Base-by-base conservation (phyloP, 2,113 vertebrate genomes). In the Eclectus roratus region DNA sequence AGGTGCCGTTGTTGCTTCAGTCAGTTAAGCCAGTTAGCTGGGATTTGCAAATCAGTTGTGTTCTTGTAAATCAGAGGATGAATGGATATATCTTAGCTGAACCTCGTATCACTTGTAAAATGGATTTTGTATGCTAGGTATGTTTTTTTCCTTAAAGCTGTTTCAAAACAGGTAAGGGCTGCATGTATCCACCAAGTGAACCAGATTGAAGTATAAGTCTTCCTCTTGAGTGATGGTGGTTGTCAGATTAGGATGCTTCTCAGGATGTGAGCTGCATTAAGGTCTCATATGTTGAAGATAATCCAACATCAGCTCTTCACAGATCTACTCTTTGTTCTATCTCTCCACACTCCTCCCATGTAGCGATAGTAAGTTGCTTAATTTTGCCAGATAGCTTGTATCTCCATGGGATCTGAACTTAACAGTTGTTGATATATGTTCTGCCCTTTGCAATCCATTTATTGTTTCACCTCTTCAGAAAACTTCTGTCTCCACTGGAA, bases 201-300 rank as follows among this genome's bases (percentile, higher is more conserved):
- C 9, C 13, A 39, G 17, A 47, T 39, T 86, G 25, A 69, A 71
- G n/a, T 31, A 29, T 27, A 52, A 35, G 3, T 76, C 58, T 29
- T 85, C 9, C 24, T 74, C 0, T 0, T 64, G 71, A 9, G 10
- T 72, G 28, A 4, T 43, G 17, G 33, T 79, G 8, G 0, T 77
- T 5, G 11, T 56, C 19, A 56, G 60, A 43, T 13, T 69, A 31
- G 61, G 55, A 47, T 66, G 28, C 28, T 64, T 66, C 37, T 70
- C 33, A 35, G 70, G 14, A 64, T 73, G 18, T 87, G 49, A 85
- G 46, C 13, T 80, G 31, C 21, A 18, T 77, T 89, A 15, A 56
- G 14, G 7, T 50, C 56, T 70, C 3, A 37, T 81, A 7, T 74
- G 20, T 33, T 78, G 49, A 53, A 77, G 27, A 24, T 85, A 46